Evolutionary conservation across 1,140 invertebrate genomes (phyloP), one percentile per base, ranked within the genome.

Genomic region (Epicauta chinensis): DNA sequence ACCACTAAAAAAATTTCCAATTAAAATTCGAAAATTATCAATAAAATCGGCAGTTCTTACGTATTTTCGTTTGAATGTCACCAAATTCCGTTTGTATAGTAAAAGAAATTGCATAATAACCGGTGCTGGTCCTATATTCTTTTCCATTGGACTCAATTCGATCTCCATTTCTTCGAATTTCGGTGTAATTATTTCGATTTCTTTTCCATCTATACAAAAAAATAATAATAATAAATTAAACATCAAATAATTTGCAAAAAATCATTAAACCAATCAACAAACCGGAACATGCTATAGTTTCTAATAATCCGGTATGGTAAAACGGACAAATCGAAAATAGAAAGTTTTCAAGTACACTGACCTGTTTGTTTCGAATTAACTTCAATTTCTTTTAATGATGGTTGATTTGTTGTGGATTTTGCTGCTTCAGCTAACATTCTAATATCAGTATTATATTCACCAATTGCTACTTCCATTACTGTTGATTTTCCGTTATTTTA

Each of bases 391-490:
- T 38, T 10, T 23, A 34, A 40, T 55, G 50, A 16, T 11, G 34
- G 14, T 43, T 23, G 23, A 23, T 23, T 23, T 2, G 4, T 7
- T 23, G 23, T 7, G 23, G 4, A 42, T 55, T 62, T 55, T 15
- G 55, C 53, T 23, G 52, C 51, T 13, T 71, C 67, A 29, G 80
- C 77, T 17, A 86, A 68, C 55, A 79, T 78, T 14, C 71, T 56
- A 16, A 83, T 74, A 39, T 78, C 74, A 10, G 75, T 67, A 0
- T 69, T 73, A 59, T 88, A 84, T 61, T 89, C 86, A 2, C 86
- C 86, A 13, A 84, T 81, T 2, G 86, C 83, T 1, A 89, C 80
- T 70, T 90, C 87, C 65, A 89, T 79, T 44, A 90, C 87, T 89
- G 65, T 57, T n/a, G n/a, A n/a, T n/a, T n/a, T n/a, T n/a, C n/a